Evolutionary conservation across 2,797 vertebrate genomes (phyloP), one percentile per base, ranked within the genome.

Genomic region (Crocodylus rhombifer): DNA sequence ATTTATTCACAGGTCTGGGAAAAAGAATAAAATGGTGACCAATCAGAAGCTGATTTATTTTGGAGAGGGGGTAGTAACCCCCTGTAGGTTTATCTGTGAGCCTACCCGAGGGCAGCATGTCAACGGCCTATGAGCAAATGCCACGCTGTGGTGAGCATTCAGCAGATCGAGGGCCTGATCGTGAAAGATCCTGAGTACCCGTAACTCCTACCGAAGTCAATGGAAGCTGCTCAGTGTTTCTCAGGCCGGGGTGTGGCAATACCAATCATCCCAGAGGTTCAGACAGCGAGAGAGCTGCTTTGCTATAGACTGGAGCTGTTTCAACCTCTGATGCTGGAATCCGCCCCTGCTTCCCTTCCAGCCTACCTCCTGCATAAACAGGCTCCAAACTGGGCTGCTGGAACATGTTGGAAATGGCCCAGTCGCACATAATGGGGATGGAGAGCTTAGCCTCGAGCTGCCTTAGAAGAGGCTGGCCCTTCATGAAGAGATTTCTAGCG

Each of bases 401-500:
- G 90, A 94, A 2, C 84, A 80, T 0, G 3, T 78, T 16, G 58
- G 5, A 20, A 61, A 80, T 36, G 77, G 55, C 76, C 69, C 56
- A 74, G 33, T 76, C 85, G 69, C 75, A 13, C 80, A 25, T 87
- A 88, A 78, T 4, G 63, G 92, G 93, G 77, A 90, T 82, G 8
- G 4, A 73, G 88, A 82, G 86, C 82, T 76, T 90, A 77, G 95
- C 95, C 88, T 89, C 10, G 62, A 62, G 95, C 96, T 87, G 60
- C 91, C 82, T 78, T 8, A 2, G 20, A 56, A 33, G 92, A 92
- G 88, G 69, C 28, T 56, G 81, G 78, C 88, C 92, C 78, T 82
- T 92, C 86, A 56, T 20, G 0, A 87, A 90, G 93, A 95, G 86
- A 87, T 96, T 93, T 94, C 95, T 95, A 96, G 96, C 95, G 95